Conservation (phyloP, 2,797 vertebrate genomes). For the Bryconaethiops microstoma region DNA sequence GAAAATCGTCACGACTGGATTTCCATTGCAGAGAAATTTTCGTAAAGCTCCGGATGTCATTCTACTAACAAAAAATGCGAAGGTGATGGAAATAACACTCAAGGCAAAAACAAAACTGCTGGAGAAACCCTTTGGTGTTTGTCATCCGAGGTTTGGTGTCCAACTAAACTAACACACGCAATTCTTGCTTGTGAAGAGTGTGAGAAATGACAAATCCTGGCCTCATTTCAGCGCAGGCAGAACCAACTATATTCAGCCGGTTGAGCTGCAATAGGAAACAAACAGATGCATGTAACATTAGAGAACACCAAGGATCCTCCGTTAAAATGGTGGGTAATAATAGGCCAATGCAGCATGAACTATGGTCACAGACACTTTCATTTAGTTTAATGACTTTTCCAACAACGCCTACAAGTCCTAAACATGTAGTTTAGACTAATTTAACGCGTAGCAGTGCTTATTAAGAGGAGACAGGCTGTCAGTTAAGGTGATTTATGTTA, state of each 20-base stretch:
- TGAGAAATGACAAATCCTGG: neutral
- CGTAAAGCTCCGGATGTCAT: constrained; percentile 67
- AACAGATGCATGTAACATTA: too few species aligned
- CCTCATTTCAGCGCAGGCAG: neutral
- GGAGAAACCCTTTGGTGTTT: neutral
- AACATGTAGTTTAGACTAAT: neutral
- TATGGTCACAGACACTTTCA: neutral
- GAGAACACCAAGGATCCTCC: neutral
- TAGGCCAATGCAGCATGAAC: neutral
- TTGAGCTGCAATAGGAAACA: neutral
- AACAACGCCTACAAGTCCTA: neutral
- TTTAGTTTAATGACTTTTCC: neutral
- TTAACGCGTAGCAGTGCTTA: neutral
- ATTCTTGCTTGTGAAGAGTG: neutral
- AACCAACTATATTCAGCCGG: neutral
- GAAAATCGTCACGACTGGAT: constrained; percentile 50
- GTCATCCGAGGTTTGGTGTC: constrained; percentile 32
- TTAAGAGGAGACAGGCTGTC: constrained; percentile 12
- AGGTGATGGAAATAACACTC: neutral
- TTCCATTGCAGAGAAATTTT: constrained; percentile 59
- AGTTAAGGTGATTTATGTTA: neutral
- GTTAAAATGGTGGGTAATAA: neutral
- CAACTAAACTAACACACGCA: neutral
- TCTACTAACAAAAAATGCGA: constrained; percentile 29
- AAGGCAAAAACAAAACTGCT: neutral